These are phyloP conservation scores for Alcedo atthis DNA, from an alignment of 2,797 vertebrate species.

Conservation along the genomic window DNA sequence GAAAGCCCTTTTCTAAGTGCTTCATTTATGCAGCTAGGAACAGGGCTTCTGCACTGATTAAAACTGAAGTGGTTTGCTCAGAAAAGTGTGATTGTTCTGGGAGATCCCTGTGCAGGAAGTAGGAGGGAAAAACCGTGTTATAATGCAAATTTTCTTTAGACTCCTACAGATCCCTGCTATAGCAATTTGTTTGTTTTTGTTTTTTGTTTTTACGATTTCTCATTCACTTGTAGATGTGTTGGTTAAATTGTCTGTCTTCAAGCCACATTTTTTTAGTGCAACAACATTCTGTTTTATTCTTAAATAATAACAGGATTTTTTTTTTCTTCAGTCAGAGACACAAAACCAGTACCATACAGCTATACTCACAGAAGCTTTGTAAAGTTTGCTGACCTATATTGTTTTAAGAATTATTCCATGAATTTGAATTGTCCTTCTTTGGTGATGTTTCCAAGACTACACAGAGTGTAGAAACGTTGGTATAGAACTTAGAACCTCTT, in stretches of 20 bases:
- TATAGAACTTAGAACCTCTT: background rate
- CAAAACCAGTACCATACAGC: background rate
- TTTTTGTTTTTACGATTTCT: background rate
- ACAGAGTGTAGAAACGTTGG: background rate
- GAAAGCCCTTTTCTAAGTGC: conserved; percentile 3
- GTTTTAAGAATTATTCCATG: background rate
- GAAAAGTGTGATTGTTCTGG: conserved; percentile 19
- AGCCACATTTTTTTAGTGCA: conserved; percentile 23
- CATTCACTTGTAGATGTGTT: conserved; percentile 27
- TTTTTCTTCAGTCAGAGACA: background rate
- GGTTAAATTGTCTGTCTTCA: conserved; percentile 4
- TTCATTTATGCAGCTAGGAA: background rate
- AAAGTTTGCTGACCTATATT: background rate
- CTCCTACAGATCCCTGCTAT: conserved; percentile 15
- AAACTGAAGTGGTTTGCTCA: background rate
- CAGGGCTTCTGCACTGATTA: background rate
- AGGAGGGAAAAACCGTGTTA: conserved; percentile 8
- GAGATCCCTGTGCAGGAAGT: conserved; percentile 1
- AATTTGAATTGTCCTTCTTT: background rate
- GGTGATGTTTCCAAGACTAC: background rate
- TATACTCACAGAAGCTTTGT: background rate
- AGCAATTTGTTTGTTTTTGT: conserved; percentile 27
- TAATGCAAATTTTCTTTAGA: conserved; percentile 59
- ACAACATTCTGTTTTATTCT: background rate
- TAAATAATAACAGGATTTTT: background rate